These are phyloP conservation scores for Hemibagrus wyckioides DNA, from an alignment of 2,113 vertebrate species.

Conservation along the genomic window DNA sequence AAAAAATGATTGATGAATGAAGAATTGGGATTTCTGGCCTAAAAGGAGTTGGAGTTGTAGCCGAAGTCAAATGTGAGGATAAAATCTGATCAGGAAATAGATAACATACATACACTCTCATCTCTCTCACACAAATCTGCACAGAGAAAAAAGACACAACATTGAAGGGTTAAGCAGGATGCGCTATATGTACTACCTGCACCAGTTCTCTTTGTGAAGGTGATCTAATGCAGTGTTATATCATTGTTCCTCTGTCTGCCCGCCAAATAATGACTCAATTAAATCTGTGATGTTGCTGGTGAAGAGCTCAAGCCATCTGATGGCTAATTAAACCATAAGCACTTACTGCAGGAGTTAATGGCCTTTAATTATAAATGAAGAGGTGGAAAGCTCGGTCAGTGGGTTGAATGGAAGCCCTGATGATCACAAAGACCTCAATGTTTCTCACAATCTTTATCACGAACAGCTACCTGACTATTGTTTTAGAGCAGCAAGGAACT, in stretches of 20 bases:
- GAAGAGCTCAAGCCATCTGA: slow-evolving; percentile 45
- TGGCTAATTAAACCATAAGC: slow-evolving; percentile 57
- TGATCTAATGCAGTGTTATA: slow-evolving; percentile 36
- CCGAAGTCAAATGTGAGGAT: not conserved
- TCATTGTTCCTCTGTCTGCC: slow-evolving; percentile 37
- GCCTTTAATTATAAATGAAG: slow-evolving; percentile 65
- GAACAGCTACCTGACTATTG: not conserved
- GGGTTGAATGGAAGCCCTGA: slow-evolving; percentile 47
- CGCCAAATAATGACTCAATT: slow-evolving; percentile 54
- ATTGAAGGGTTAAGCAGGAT: not conserved
- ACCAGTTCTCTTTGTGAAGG: slow-evolving; percentile 27
- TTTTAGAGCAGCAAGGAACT: not conserved
- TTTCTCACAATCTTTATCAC: slow-evolving; percentile 36
- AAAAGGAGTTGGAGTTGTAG: not conserved
- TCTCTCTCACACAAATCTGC: not conserved
- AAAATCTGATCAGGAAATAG: not conserved
- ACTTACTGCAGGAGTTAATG: slow-evolving; percentile 58
- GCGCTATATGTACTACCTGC: not conserved
- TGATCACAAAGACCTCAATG: slow-evolving; percentile 46
- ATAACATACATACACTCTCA: not conserved
- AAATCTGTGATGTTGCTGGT: slow-evolving; percentile 39
- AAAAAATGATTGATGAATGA: not conserved
- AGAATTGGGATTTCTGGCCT: not conserved
- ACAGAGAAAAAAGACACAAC: not conserved
- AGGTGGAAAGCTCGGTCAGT: slow-evolving; percentile 52